Evolutionary conservation across 2,113 vertebrate species (phyloP).

Genomic region (Xenopus borealis): DNA sequence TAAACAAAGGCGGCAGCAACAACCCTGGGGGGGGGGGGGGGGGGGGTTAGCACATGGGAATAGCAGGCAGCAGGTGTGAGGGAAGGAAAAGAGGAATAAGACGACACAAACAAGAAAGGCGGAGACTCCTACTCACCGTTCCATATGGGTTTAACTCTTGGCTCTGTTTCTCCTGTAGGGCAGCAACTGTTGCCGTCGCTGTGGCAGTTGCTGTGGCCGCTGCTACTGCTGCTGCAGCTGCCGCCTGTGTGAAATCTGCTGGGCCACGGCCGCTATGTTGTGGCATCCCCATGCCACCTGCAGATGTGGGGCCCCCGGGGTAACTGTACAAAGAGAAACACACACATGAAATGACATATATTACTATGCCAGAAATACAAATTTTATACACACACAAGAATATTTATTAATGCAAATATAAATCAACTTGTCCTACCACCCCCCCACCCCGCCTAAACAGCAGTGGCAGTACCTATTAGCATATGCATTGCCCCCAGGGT

Average conservation of each 20-base stretch:
- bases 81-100: background rate
- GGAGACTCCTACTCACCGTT: constrained; percentile 65
- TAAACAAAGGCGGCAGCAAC: background rate
- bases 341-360: background rate
- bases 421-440: too few species aligned
- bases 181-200: constrained; percentile 87
- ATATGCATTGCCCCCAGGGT: constrained; percentile 68
- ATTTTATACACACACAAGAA: too few species aligned
- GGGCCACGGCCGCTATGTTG: constrained; percentile 73
- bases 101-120: background rate
- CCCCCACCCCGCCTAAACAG: too few species aligned
- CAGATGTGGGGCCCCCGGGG: constrained; percentile 64
- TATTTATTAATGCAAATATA: too few species aligned
- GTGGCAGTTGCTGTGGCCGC: constrained; percentile 91
- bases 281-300: constrained; percentile 73
- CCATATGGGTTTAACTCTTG: constrained; percentile 88
- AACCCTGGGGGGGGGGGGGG: background rate
- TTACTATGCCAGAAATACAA: too few species aligned
- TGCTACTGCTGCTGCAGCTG: constrained; percentile 83
- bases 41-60: background rate
- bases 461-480: constrained; percentile 71
- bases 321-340: constrained; percentile 66
- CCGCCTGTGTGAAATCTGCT: constrained; percentile 83
- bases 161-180: constrained; percentile 93
- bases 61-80: background rate